Base-by-base conservation (phyloP, 1,140 invertebrate species). In the Hyles vespertilio region DNA sequence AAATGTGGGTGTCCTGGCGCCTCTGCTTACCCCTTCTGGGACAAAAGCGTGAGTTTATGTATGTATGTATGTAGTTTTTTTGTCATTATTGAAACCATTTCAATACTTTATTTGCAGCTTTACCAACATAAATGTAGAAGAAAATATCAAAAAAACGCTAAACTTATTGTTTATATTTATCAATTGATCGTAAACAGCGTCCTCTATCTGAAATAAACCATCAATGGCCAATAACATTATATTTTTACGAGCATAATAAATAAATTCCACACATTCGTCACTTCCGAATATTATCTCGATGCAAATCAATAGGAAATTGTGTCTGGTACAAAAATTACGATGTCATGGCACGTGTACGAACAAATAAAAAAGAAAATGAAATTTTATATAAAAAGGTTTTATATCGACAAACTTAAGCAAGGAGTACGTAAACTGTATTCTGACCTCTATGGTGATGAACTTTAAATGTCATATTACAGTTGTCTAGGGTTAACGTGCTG, bases 231-330 rank as follows among this genome's bases (percentile, higher is more conserved):
- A 64, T 69, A 68, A 62, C 10, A 64, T 69, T 65, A 65, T 60
- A 62, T 58, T 60, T 66, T 62, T 63, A 67, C 58, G 60, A 69
- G 32, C 49, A 46, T 55, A 48, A 57, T 32, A 52, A 64, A 56
- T 56, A 59, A 47, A 63, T 58, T 47, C 32, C 55, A 51, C 9
- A 61, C 36, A 63, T 53, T 63, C 40, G 58, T 58, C 44, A 62
- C 67, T 72, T 70, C 67, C 72, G 63, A 70, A 67, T 52, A 55
- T 45, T 63, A 72, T 70, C 61, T 72, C 11, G 44, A 72, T 75
- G 69, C 63, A 72, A 75, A 75, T 75, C 63, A 64, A 50, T 61
- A 59, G 64, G 66, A 65, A 47, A 61, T 64, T 61, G 50, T 56
- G 58, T 51, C 58, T 58, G 48, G 45, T 36, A 61, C 32, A 48